Conservation (phyloP, 1,140 invertebrate species). For the Eumeta japonica region DNA sequence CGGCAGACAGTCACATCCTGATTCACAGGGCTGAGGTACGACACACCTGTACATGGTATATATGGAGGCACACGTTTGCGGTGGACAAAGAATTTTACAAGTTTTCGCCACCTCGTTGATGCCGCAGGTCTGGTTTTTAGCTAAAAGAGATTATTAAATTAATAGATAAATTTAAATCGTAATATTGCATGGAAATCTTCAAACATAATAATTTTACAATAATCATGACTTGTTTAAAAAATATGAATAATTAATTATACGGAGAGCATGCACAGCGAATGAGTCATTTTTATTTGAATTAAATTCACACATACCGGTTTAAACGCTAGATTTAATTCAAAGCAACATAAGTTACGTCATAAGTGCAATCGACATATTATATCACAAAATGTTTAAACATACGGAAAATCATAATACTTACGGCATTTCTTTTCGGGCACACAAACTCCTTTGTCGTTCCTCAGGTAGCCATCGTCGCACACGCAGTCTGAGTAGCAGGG, state of each 20-base stretch:
- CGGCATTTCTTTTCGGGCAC: conserved; percentile 17
- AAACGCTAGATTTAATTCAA: neutral
- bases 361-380: no score
- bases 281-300: no score
- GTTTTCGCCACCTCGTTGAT: conserved; percentile 12
- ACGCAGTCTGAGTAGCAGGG: conserved; percentile 23
- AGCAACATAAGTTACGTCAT: neutral
- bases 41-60: conserved; percentile 6
- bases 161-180: no score
- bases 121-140: conserved; percentile 8
- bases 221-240: no score
- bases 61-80: conserved; percentile 13
- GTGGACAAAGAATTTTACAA: conserved; percentile 14
- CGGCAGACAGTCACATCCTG: conserved; percentile 6
- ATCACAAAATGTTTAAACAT: no score
- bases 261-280: no score
- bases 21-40: neutral
- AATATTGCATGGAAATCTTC: no score
- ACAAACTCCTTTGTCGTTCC: conserved; percentile 17
- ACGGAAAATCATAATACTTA: conserved; percentile 5
- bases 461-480: conserved; percentile 22
- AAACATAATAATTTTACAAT: no score
- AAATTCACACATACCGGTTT: no score
- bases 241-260: no score
- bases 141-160: no score